Evolutionary conservation across 1,140 invertebrate species (phyloP).

Genomic region (Pseudomyrmex sp.): DNA sequence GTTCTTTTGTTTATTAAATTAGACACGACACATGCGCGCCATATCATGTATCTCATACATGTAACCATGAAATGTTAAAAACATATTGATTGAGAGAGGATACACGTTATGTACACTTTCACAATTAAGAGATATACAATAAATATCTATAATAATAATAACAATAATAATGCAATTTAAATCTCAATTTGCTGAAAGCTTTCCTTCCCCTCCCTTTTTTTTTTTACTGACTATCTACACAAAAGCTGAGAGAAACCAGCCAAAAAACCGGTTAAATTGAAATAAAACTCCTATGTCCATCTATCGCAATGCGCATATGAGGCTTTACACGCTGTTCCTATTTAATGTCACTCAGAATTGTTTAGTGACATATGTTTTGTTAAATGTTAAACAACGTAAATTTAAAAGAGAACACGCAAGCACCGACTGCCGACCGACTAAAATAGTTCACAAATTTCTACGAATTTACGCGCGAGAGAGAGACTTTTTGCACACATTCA

Average conservation of each 20-base stretch:
- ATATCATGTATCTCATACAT: too few relatives aligned
- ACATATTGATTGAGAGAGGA: too few relatives aligned
- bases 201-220: too few relatives aligned
- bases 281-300: slow-evolving; percentile 58
- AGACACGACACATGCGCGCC: too few relatives aligned
- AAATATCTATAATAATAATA: too few relatives aligned
- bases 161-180: too few relatives aligned
- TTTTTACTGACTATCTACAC: background rate
- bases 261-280: slow-evolving; percentile 49
- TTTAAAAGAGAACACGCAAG: slow-evolving; percentile 11
- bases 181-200: too few relatives aligned
- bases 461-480: background rate
- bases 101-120: too few relatives aligned
- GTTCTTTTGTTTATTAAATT: too few relatives aligned
- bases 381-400: slow-evolving; percentile 42
- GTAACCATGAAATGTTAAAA: too few relatives aligned
- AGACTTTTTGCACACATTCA: background rate
- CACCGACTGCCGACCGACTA: too few relatives aligned
- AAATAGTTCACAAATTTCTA: background rate
- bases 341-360: slow-evolving; percentile 49
- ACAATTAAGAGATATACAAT: too few relatives aligned
- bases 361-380: slow-evolving; percentile 42
- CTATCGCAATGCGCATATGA: slow-evolving; percentile 42
- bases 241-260: slow-evolving; percentile 56
- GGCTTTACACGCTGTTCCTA: slow-evolving; percentile 51